Percentiles rank a stretch among this genome's conserved stretches.
Conservation (phyloP, 2,113 vertebrate species). For the Microcebus tavaratra region DNA sequence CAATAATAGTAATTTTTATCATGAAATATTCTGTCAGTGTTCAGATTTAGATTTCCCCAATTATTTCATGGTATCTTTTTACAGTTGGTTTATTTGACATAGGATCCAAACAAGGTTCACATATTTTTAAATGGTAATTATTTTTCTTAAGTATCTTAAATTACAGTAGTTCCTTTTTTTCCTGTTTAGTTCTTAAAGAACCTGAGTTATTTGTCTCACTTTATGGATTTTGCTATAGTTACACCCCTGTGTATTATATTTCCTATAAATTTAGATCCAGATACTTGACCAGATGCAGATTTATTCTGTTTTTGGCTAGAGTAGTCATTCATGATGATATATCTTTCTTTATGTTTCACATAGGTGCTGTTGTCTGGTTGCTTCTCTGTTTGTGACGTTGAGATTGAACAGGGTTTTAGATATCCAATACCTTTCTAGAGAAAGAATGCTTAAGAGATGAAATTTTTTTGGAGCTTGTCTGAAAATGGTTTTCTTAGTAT, state of each 20-base stretch:
- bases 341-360: neutral
- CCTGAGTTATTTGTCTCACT: neutral
- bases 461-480: neutral
- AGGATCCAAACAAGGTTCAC: neutral
- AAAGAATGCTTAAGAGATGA: neutral
- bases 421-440: neutral
- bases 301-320: neutral
- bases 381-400: neutral
- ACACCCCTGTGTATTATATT: neutral
- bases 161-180: neutral
- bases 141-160: neutral
- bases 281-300: neutral
- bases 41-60: neutral
- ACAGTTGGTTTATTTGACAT: neutral
- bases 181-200: neutral
- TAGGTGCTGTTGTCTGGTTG: neutral
- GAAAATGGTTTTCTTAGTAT: neutral
- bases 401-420: neutral
- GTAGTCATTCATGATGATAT: neutral
- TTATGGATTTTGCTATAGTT: neutral
- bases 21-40: neutral
- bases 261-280: neutral
- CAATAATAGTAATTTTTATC: neutral
- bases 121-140: neutral
- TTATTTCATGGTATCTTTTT: neutral